Percentiles rank a stretch among this genome's conserved stretches.
These are phyloP conservation scores for Stenopsyche tienmushanensis DNA, from an alignment of 1,140 invertebrate species.

Conservation along the genomic window DNA sequence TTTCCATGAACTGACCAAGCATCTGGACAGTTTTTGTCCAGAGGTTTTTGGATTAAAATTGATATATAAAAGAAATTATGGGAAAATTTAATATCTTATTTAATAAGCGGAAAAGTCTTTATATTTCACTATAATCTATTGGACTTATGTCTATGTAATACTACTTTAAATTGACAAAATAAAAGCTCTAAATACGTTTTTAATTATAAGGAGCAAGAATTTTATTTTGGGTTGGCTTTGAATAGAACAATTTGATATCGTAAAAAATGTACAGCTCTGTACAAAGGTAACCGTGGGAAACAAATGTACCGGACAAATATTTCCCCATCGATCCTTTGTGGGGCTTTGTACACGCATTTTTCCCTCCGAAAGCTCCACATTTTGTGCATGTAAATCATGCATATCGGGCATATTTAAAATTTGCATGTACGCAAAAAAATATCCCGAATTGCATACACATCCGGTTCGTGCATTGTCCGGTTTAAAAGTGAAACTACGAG, in stretches of 20 bases:
- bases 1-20: too few species aligned
- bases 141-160: too few species aligned
- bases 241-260: constrained; percentile 35
- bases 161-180: too few species aligned
- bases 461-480: neutral
- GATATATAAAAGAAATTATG: too few species aligned
- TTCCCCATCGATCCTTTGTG: neutral
- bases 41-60: too few species aligned
- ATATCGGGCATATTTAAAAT: neutral
- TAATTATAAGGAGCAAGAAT: neutral
- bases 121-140: too few species aligned
- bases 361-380: neutral
- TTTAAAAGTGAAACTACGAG: neutral
- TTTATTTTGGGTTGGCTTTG: constrained; percentile 15
- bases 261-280: constrained; percentile 33
- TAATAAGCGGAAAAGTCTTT: too few species aligned
- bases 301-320: constrained; percentile 2
- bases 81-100: too few species aligned
- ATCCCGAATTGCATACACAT: neutral
- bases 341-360: neutral
- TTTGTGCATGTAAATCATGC: too few species aligned
- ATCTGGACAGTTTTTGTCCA: too few species aligned
- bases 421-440: neutral
- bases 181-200: too few species aligned
- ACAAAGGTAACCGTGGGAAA: constrained; percentile 40